phyloP scores from a whole-genome alignment of 2,888 invertebrate species.

The Euplagia quadripunctaria region DNA sequence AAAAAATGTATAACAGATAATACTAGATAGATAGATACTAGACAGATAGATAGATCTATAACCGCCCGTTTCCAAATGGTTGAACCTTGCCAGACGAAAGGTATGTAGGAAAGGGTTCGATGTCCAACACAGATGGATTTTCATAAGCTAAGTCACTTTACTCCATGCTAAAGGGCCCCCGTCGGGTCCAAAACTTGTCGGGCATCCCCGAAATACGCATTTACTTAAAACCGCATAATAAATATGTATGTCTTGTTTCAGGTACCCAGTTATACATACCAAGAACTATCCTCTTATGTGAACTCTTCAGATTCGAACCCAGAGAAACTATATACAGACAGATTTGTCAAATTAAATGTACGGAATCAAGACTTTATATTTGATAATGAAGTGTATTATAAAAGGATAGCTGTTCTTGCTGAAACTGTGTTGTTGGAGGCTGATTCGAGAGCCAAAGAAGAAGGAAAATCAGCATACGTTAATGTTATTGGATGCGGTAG shows the following conservation, averaged over 20 bases:
- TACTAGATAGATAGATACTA: too few relatives aligned
- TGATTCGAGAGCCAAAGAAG: slow-evolving; percentile 84
- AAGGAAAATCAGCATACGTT: slow-evolving; percentile 86
- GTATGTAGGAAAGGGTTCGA: too few relatives aligned
- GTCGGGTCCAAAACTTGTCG: too few relatives aligned
- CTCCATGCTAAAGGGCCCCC: too few relatives aligned
- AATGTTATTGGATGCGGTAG: slow-evolving; percentile 88
- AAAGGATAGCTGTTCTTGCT: slow-evolving; percentile 85
- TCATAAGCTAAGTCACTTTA: too few relatives aligned
- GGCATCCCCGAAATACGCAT: too few relatives aligned
- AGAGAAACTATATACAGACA: slow-evolving; percentile 66
- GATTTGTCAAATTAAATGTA: slow-evolving; percentile 64
- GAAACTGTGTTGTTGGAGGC: slow-evolving; percentile 89
- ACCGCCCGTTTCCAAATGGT: too few relatives aligned
- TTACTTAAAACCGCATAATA: too few relatives aligned
- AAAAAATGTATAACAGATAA: too few relatives aligned
- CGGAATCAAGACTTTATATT: slow-evolving; percentile 57
- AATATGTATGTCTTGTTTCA: slow-evolving; percentile 31
- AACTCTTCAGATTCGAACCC: slow-evolving; percentile 61
- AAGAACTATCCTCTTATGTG: slow-evolving; percentile 68
- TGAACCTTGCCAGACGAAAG: too few relatives aligned
- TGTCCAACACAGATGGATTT: too few relatives aligned
- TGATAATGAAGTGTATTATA: slow-evolving; percentile 81
- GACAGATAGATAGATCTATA: too few relatives aligned
- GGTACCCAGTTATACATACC: slow-evolving; percentile 76